phyloP scores from a whole-genome alignment of 2,888 invertebrate species.

The Polydrusus tereticollis region DNA sequence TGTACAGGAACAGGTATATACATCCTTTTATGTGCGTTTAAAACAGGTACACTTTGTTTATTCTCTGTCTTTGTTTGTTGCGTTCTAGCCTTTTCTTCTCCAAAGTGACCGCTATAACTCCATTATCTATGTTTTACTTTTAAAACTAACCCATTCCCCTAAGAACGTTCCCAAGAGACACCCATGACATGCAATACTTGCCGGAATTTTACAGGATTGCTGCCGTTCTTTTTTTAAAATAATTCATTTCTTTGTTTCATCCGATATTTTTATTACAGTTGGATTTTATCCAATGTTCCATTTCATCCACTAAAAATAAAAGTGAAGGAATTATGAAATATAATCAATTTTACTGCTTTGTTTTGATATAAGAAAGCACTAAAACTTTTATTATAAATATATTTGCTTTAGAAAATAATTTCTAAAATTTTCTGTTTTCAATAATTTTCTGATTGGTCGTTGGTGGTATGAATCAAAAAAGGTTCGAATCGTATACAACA shows the following conservation, averaged over 20 bases:
- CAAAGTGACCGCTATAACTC: no score
- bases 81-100: neutral
- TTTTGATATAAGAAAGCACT: neutral
- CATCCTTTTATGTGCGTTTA: neutral
- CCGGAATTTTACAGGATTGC: no score
- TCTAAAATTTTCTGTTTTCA: neutral
- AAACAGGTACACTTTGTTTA: constrained; percentile 1
- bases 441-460: no score
- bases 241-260: constrained; percentile 6
- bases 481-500: no score
- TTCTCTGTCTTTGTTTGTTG: neutral
- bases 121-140: no score
- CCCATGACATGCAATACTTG: no score
- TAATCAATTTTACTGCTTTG: neutral
- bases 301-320: constrained; percentile 1
- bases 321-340: neutral
- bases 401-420: neutral
- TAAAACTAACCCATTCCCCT: no score
- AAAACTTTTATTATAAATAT: neutral
- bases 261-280: constrained; percentile 8
- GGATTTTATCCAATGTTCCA: constrained; percentile 7
- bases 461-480: no score
- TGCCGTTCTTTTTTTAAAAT: constrained; percentile 3
- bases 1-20: neutral
- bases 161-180: no score